Base-by-base conservation (phyloP, 2,888 invertebrate species). In the Diarsia brunnea region DNA sequence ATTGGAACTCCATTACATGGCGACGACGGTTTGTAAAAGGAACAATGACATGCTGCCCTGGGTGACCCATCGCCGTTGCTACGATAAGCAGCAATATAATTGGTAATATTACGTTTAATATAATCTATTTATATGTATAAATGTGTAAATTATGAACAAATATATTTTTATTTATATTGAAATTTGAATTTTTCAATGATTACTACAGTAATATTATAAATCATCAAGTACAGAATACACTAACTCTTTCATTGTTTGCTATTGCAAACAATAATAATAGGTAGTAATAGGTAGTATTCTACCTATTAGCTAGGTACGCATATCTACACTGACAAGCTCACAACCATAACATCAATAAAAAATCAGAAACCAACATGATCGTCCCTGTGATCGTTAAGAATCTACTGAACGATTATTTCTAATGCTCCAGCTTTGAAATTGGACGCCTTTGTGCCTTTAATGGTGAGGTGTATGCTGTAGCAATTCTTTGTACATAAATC, bases 81-180 rank as follows among this genome's bases (percentile, higher is more conserved):
- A 38, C 12, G 19, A 14, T 38, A 14, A 14, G 31, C 14, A 14
- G 43, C 11, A 51, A 60, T 78, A 65, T 75, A 64, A 64, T 65
- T 19, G n/a, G 49, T 64, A 65, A 58, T 55, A 75, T 63, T 53
- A 66, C 7, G 49, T n/a, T 43, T 63, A 72, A 31, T 75, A 64
- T 43, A 81, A 51, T 75, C 19, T 58, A 45, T 45, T 58, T 66
- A 24, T 75, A 53, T 43, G 38, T 45, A 14, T 47, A 61, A 51
- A 81, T 60, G 27, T 78, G 51, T 78, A 66, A 61, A 66, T 51
- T 73, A 79, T 75, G 45, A 65, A 63, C 43, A 63, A 78, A 82
- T 78, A 66, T 81, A 81, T 81, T 76, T 53, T 55, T 61, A 43
- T 61, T 45, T 64, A 24, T 47, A 75, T 27, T 12, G 16, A 75